Percentiles rank a stretch among this genome's conserved stretches.
phyloP scores from a whole-genome alignment of 2,113 vertebrate species.

The Porphyrio hochstetteri region DNA sequence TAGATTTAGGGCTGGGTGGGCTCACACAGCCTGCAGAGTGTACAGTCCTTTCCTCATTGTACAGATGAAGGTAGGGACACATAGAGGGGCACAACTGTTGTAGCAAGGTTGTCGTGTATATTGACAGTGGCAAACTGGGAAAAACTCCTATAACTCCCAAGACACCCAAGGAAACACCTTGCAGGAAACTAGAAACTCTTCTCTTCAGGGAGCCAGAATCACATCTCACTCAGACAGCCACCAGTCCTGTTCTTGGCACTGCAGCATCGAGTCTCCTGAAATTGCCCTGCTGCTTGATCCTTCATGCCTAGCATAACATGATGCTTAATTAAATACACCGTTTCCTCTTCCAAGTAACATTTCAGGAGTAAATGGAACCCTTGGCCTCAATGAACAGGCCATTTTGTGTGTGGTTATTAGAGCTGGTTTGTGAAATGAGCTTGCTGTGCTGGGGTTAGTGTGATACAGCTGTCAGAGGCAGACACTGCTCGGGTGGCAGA shows the following conservation, averaged over 20 bases:
- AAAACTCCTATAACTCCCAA: not conserved
- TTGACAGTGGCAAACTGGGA: not conserved
- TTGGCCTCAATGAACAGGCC: not conserved
- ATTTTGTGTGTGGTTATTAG: not conserved
- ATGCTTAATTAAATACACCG: not conserved
- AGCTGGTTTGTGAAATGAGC: not conserved
- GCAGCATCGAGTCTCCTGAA: not conserved
- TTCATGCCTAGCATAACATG: not conserved
- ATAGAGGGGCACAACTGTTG: not conserved
- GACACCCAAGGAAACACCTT: not conserved
- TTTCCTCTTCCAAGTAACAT: not conserved
- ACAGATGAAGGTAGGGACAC: not conserved
- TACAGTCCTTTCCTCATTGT: not conserved
- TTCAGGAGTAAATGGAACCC: not conserved
- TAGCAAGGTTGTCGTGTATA: not conserved
- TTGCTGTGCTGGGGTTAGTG: not conserved
- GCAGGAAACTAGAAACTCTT: not conserved
- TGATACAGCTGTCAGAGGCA: not conserved
- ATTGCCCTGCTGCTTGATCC: not conserved
- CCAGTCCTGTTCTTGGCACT: not conserved
- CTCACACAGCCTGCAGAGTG: not conserved
- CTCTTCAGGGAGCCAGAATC: not conserved
- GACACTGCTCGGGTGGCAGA: rapidly evolving
- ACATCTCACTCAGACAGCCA: not conserved
- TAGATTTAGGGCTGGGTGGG: not conserved